These are phyloP conservation scores for Pherbina coryleti DNA, from an alignment of 2,888 invertebrate genomes.

Conservation along the genomic window DNA sequence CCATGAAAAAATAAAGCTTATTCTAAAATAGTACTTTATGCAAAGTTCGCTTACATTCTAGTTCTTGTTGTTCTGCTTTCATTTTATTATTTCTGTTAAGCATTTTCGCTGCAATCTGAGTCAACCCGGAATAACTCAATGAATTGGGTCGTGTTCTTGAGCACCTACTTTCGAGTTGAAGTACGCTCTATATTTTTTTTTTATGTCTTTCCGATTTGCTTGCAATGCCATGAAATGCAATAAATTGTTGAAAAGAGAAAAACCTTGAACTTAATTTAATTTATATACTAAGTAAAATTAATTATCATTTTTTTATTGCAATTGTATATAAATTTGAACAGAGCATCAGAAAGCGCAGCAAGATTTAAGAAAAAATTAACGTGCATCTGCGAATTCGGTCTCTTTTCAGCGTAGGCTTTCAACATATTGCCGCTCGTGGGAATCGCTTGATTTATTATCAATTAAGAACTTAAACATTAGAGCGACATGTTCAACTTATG, in stretches of 20 bases:
- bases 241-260: not conserved
- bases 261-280: conserved; percentile 27
- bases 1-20: too few species aligned
- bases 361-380: not conserved
- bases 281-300: conserved; percentile 27
- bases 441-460: not conserved
- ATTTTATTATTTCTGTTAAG: not conserved
- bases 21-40: too few species aligned
- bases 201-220: not conserved
- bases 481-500: too few species aligned
- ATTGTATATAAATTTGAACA: conserved; percentile 65
- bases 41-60: too few species aligned
- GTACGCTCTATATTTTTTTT: not conserved
- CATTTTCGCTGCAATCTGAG: not conserved
- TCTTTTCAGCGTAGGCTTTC: too few species aligned
- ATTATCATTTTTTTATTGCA: conserved; percentile 63
- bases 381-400: not conserved
- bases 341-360: conserved; percentile 61
- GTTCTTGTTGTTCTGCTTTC: not conserved
- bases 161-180: not conserved
- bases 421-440: not conserved
- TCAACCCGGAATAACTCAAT: not conserved
- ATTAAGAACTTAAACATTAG: not conserved
- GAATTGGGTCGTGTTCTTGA: conserved; percentile 22
- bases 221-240: conserved; percentile 1